Percentiles rank a stretch among this genome's conserved stretches.
Evolutionary conservation across 1,140 invertebrate genomes (phyloP).

Genomic region (Polyergus mexicanus): DNA sequence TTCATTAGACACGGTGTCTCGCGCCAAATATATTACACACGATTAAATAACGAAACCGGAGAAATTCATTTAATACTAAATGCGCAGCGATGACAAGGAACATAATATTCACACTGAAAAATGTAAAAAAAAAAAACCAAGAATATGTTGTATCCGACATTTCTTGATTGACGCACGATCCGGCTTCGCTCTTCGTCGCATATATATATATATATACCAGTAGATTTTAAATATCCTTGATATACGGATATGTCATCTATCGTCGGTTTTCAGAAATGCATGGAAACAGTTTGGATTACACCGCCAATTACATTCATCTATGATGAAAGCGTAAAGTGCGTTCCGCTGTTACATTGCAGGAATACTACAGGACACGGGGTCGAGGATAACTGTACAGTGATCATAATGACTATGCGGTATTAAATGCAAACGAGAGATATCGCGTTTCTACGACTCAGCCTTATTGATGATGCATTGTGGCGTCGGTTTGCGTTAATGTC

Average conservation of each 20-base stretch:
- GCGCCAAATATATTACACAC: background rate
- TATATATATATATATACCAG: background rate
- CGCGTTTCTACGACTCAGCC: conserved; percentile 38
- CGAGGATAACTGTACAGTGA: conserved; percentile 48
- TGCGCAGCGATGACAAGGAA: background rate
- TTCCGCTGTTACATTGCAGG: conserved; percentile 37
- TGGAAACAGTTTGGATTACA: background rate
- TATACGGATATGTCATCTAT: background rate
- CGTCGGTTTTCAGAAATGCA: conserved; percentile 13
- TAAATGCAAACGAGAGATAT: conserved; percentile 43
- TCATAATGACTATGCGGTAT: conserved; percentile 50
- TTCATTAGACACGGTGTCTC: background rate
- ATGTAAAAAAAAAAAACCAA: conserved; percentile 13
- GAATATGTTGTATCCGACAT: background rate
- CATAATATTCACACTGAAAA: background rate
- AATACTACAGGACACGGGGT: conserved; percentile 35
- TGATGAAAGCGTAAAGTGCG: conserved; percentile 39
- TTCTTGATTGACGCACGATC: conserved; percentile 7
- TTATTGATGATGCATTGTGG: conserved; percentile 41
- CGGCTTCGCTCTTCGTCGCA: background rate
- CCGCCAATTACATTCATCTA: conserved; percentile 17
- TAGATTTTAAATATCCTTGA: conserved; percentile 31
- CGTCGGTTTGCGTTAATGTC: conserved; percentile 2
- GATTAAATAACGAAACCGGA: background rate
- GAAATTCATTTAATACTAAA: background rate